Conservation (phyloP, 2,888 invertebrate genomes). For the Magallana nippona region DNA sequence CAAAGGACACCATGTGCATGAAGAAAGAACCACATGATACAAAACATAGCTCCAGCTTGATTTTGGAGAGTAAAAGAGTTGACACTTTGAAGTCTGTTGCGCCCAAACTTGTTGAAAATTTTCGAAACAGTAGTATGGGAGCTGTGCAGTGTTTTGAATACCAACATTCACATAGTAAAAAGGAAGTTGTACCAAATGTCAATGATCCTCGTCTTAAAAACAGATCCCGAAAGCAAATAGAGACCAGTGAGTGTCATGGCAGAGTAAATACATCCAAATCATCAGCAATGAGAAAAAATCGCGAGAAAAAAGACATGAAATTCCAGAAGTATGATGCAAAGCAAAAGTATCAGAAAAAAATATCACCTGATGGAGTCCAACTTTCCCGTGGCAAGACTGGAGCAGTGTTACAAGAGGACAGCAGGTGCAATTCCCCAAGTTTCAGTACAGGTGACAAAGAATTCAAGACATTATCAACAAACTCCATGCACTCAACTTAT, state of each 20-base stretch:
- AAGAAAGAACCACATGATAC: not conserved
- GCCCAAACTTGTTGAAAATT: not conserved
- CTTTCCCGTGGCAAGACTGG: not conserved
- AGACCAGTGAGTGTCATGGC: not conserved
- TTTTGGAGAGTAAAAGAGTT: not conserved
- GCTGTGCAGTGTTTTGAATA: conserved; percentile 6
- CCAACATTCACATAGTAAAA: not conserved
- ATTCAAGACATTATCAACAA: not conserved
- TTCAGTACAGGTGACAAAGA: not conserved
- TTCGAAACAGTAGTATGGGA: not conserved
- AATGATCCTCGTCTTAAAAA: not conserved
- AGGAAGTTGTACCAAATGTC: not conserved
- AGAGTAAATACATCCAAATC: not conserved
- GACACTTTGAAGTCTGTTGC: not conserved
- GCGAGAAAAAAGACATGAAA: not conserved
- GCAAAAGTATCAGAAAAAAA: not conserved
- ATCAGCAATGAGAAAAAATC: not conserved
- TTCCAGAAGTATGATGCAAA: conserved; percentile 11
- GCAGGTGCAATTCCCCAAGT: not conserved
- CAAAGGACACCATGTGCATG: not conserved
- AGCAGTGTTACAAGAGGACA: not conserved
- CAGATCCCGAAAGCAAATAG: not conserved
- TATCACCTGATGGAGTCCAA: not conserved
- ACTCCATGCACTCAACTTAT: not conserved
- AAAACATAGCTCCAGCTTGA: too few species aligned